Evolutionary conservation across 2,113 vertebrate genomes (phyloP).

Genomic region (Gallinago jamesoni): DNA sequence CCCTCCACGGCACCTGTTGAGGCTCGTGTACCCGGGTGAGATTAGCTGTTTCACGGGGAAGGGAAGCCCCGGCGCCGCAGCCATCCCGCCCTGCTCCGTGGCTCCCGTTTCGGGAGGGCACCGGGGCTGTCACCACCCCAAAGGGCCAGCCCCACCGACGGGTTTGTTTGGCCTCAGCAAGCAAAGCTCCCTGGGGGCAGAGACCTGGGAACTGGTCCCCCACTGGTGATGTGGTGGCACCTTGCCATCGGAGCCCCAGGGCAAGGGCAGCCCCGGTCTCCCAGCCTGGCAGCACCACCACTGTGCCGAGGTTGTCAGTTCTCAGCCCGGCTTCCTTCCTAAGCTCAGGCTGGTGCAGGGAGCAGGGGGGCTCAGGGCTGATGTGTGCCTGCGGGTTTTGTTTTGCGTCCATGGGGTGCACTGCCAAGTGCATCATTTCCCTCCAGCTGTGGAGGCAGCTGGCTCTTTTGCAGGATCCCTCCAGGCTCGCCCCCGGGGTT

Average conservation of each 20-base stretch:
- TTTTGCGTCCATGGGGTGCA: fast-evolving
- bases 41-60: slow-evolving; percentile 17
- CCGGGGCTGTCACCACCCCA: neutral
- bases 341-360: neutral
- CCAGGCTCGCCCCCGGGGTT: fast-evolving
- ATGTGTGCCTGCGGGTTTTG: neutral
- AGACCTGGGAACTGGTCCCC: neutral
- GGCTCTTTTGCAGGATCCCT: neutral
- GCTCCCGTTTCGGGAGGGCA: neutral
- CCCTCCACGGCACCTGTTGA: slow-evolving; percentile 66
- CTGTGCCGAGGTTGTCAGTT: neutral
- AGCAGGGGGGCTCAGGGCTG: neutral
- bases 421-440: neutral
- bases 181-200: neutral
- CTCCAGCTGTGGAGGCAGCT: neutral
- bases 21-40: slow-evolving; percentile 50
- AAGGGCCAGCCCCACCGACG: fast-evolving
- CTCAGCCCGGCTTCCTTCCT: neutral
- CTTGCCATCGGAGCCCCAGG: neutral
- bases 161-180: neutral
- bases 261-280: neutral
- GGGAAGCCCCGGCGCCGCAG: neutral
- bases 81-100: neutral
- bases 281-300: neutral
- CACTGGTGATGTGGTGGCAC: neutral